phyloP scores from a whole-genome alignment of 2,888 invertebrate species.

The Endotricha flammealis region DNA sequence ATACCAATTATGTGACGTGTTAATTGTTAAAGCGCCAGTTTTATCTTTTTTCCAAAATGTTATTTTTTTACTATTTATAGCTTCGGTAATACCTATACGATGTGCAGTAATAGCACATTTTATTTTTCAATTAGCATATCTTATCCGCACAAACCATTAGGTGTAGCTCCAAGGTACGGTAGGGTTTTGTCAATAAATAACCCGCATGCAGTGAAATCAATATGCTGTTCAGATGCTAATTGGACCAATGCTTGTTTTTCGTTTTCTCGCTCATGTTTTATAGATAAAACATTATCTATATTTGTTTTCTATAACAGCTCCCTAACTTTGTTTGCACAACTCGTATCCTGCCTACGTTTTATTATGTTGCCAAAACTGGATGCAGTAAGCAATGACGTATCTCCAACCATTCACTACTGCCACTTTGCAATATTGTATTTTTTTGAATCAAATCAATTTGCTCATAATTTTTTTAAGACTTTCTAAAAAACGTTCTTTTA shows the following conservation, averaged over 20 bases:
- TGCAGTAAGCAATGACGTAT: constrained; percentile 12
- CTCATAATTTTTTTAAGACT: constrained; percentile 8
- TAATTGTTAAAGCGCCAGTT: not conserved
- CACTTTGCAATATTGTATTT: constrained; percentile 14
- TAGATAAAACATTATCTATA: constrained; percentile 11
- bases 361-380: constrained; percentile 18
- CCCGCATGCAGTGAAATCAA: constrained; percentile 14
- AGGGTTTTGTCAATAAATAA: constrained; percentile 16
- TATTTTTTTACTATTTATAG: constrained; percentile 11
- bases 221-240: constrained; percentile 9
- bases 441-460: constrained; percentile 9
- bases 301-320: constrained; percentile 14
- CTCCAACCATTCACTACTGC: constrained; percentile 16
- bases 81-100: constrained; percentile 6
- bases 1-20: constrained; percentile 15
- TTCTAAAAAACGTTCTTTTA: constrained; percentile 9
- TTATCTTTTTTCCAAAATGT: constrained; percentile 1
- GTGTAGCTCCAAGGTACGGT: constrained; percentile 14
- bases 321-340: constrained; percentile 4
- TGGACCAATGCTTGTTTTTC: constrained; percentile 14
- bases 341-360: constrained; percentile 7
- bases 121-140: constrained; percentile 16
- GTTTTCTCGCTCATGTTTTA: constrained; percentile 14
- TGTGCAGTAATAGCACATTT: constrained; percentile 14
- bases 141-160: constrained; percentile 11